Conservation (phyloP, 2,113 vertebrate species). For the Platichthys flesus region DNA sequence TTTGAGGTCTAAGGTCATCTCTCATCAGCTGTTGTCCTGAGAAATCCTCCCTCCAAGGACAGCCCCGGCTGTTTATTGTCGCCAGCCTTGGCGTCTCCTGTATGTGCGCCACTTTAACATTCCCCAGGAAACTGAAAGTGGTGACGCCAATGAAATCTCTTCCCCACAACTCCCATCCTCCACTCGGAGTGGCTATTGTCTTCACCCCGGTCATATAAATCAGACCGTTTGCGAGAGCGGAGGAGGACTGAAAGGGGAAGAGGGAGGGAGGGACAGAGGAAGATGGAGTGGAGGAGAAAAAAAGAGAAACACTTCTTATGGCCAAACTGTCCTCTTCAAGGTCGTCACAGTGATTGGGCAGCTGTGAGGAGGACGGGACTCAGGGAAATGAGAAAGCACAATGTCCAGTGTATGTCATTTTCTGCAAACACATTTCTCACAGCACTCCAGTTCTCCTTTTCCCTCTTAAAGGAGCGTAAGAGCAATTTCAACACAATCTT, state of each 20-base stretch:
- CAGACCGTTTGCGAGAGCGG: constrained; percentile 40
- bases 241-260: constrained; percentile 52
- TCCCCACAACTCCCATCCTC: constrained; percentile 42
- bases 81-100: constrained; percentile 21
- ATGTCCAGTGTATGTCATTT: constrained; percentile 31
- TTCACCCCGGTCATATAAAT: constrained; percentile 74
- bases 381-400: constrained; percentile 52
- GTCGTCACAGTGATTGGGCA: constrained; percentile 56
- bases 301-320: constrained; percentile 57
- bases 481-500: neutral
- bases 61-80: constrained; percentile 16
- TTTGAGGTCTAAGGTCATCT: constrained; percentile 45
- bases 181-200: constrained; percentile 64
- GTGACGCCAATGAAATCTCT: constrained; percentile 56
- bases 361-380: constrained; percentile 45
- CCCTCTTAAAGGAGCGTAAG: constrained; percentile 9
- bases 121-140: constrained; percentile 34
- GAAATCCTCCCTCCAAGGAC: constrained; percentile 39
- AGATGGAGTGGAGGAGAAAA: constrained; percentile 44
- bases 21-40: constrained; percentile 29
- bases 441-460: neutral
- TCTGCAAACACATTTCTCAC: constrained; percentile 25
- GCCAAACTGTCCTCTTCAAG: constrained; percentile 71
- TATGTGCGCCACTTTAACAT: constrained; percentile 22
- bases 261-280: constrained; percentile 37